Base-by-base conservation (phyloP, 2,888 invertebrate species). In the Merodon equestris region DNA sequence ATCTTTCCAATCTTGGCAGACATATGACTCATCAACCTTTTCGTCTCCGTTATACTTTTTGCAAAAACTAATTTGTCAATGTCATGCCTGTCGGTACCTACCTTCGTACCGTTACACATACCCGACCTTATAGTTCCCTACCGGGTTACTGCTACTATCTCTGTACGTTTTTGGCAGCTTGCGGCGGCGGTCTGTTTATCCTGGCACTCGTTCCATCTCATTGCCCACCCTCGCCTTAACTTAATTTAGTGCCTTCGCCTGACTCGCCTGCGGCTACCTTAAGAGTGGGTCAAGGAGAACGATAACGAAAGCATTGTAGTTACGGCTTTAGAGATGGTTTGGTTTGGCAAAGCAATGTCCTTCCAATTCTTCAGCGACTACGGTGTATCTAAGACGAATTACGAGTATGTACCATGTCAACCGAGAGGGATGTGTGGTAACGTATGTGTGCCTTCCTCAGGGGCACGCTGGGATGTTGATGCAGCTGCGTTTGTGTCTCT, bases 11-110 rank as follows among this genome's bases (percentile, higher is more conserved):
- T 72, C 64, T 64, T 64, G 19, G 58, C 72, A 72, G 72, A 66
- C 64, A 64, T 51, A 47, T 27, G 51, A 47, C 42, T 51, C 12
- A 36, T 56, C 54, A 47, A 38, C 38, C 27, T 27, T 7, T 27
- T 47, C n/a, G 40, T 3, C 27, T 27, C 27, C 7, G 63, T 36
- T 42, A 64, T 40, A 40, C 45, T 72, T 40, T 47, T 27, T 57
- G 53, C 36, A 58, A 66, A 72, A 72, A 64, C 72, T 58, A 72
- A 72, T 72, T 72, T 72, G 72, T 72, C 72, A 72, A 72, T 72
- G 72, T 72, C 72, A 72, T 64, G 57, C 12, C 54, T 47, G 64
- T 72, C 64, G 42, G 47, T 15, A 71, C 42, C 34, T 56, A 45
- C 42, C 5, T 14, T 9, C 10, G n/a, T 10, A 48, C 9, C 18